Conservation (phyloP, 2,888 invertebrate genomes). For the Stenchaetothrips biformis region DNA sequence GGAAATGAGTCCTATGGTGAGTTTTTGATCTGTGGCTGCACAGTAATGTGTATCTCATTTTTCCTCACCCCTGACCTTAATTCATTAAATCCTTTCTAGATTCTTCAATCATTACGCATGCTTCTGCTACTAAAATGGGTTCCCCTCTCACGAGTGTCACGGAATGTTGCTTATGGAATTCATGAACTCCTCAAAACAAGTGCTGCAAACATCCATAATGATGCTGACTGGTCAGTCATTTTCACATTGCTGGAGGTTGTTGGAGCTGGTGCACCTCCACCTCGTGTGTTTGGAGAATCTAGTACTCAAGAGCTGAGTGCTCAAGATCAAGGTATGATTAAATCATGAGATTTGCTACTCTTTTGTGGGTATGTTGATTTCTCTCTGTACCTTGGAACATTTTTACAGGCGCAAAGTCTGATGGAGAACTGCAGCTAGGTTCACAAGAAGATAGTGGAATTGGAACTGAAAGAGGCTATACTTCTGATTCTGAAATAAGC, state of each 20-base stretch:
- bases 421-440: constrained; percentile 46
- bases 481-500: constrained; percentile 76
- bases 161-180: constrained; percentile 87
- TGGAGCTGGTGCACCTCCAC: constrained; percentile 79
- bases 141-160: constrained; percentile 64
- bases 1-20: constrained; percentile 74
- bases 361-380: constrained; percentile 21
- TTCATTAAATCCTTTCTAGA: constrained; percentile 41
- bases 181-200: constrained; percentile 90
- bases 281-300: constrained; percentile 48
- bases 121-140: constrained; percentile 66
- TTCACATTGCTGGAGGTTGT: constrained; percentile 89
- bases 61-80: constrained; percentile 2
- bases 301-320: constrained; percentile 28
- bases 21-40: constrained; percentile 28
- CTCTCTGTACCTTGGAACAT: constrained; percentile 27
- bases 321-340: constrained; percentile 42
- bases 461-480: constrained; percentile 63
- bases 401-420: constrained; percentile 51
- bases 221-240: constrained; percentile 91
- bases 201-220: constrained; percentile 93
- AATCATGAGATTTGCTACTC: constrained; percentile 27
- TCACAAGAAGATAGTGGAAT: constrained; percentile 49
- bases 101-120: constrained; percentile 76
- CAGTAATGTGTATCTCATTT: constrained; percentile 28